These are phyloP conservation scores for Lasioglossum figueresi DNA, from an alignment of 2,888 invertebrate genomes.

Conservation along the genomic window DNA sequence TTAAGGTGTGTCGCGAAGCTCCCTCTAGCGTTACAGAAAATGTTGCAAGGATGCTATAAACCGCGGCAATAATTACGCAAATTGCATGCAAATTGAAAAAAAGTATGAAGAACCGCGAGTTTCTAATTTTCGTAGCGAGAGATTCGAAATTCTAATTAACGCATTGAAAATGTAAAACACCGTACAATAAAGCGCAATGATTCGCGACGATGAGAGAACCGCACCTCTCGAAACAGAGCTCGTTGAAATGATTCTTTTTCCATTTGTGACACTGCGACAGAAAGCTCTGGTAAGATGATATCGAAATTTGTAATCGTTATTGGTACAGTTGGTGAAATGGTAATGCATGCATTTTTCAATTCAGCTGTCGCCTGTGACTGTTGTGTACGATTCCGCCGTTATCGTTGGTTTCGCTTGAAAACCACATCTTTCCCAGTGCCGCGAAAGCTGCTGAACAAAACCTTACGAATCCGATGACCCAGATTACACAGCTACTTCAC, in stretches of 20 bases:
- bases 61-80: not conserved
- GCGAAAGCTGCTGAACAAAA: conserved; percentile 35
- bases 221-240: not conserved
- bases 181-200: not conserved
- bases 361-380: not conserved
- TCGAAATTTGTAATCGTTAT: not conserved
- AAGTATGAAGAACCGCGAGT: not conserved
- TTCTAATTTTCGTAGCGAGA: not conserved
- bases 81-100: conserved; percentile 4
- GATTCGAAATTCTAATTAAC: not conserved
- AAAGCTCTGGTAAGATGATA: not conserved
- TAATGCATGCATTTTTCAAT: not conserved
- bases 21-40: conserved; percentile 18
- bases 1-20: conserved; percentile 64
- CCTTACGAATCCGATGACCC: conserved; percentile 37
- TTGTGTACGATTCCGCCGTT: conserved; percentile 10
- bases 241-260: not conserved
- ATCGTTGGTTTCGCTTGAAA: conserved; percentile 17
- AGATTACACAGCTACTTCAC: conserved; percentile 25
- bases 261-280: not conserved
- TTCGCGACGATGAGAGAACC: not conserved
- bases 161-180: not conserved
- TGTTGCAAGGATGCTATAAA: conserved; percentile 4
- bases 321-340: not conserved
- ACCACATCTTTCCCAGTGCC: conserved; percentile 33